phyloP scores from a whole-genome alignment of 1,140 invertebrate genomes.

The Drosophila sp. region DNA sequence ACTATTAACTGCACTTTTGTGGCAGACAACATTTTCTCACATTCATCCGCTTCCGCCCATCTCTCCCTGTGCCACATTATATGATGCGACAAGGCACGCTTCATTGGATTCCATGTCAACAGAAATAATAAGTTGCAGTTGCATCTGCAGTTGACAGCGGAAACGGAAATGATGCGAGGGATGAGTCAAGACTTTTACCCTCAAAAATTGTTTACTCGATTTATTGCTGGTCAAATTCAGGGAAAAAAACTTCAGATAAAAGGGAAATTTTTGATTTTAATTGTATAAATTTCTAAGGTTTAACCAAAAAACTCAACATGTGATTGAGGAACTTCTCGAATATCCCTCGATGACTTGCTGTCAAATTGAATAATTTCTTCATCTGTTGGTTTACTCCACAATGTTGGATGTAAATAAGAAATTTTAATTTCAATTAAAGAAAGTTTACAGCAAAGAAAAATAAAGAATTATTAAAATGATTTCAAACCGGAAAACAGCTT shows the following conservation, averaged over 20 bases:
- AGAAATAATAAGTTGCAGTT: not conserved
- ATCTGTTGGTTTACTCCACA: not conserved
- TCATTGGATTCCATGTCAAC: conserved; percentile 3
- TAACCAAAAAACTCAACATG: too few relatives aligned
- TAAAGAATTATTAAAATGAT: not conserved
- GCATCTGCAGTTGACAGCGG: not conserved
- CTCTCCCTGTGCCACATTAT: not conserved
- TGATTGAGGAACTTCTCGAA: not conserved
- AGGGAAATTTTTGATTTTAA: too few relatives aligned
- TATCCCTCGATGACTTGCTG: not conserved
- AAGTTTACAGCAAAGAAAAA: not conserved
- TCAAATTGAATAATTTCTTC: not conserved
- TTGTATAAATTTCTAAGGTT: too few relatives aligned
- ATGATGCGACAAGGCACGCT: not conserved
- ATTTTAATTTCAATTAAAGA: conserved; percentile 8
- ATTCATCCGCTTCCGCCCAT: too few relatives aligned
- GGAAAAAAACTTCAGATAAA: too few relatives aligned
- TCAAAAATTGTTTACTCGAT: too few relatives aligned
- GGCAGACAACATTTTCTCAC: not conserved
- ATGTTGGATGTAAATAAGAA: not conserved
- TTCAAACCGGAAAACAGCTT: not conserved
- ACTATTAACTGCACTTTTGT: not conserved
- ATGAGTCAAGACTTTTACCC: not conserved
- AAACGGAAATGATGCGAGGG: not conserved
- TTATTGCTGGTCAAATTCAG: too few relatives aligned